A percentile compares a stretch with the other conserved stretches of the same genome.
Evolutionary conservation across 2,888 invertebrate species (phyloP).

Genomic region (Sicus ferrugineus): DNA sequence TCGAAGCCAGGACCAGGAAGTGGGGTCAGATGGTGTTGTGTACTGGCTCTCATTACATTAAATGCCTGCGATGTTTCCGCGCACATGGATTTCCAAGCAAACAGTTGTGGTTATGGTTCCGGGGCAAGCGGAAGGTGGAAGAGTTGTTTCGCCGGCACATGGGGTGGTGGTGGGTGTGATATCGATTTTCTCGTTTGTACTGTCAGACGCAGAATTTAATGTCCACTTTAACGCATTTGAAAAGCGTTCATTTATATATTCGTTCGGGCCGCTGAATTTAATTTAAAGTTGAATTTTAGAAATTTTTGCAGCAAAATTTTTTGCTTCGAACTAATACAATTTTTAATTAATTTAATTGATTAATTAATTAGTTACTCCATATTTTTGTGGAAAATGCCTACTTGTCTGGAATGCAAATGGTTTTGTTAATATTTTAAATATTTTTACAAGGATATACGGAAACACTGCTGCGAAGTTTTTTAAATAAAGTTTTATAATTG

Average conservation of each 20-base stretch:
- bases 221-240: slow-evolving; percentile 19
- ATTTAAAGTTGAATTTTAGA: no score
- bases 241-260: background rate
- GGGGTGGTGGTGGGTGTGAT: background rate
- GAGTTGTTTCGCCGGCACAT: background rate
- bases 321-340: no score
- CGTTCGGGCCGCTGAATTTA: no score
- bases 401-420: no score
- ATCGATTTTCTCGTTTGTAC: slow-evolving; percentile 28
- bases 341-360: no score
- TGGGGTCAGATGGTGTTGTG: background rate
- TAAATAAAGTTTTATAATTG: no score
- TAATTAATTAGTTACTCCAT: no score
- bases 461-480: no score
- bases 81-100: slow-evolving; percentile 2
- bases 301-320: no score
- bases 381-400: no score
- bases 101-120: background rate
- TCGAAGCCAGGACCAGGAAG: background rate
- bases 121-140: background rate
- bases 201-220: slow-evolving; percentile 26
- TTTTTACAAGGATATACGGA: no score
- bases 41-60: background rate
- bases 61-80: background rate
- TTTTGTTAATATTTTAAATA: no score